phyloP scores from a whole-genome alignment of 1,140 invertebrate species.

The Ceratina japonica region DNA sequence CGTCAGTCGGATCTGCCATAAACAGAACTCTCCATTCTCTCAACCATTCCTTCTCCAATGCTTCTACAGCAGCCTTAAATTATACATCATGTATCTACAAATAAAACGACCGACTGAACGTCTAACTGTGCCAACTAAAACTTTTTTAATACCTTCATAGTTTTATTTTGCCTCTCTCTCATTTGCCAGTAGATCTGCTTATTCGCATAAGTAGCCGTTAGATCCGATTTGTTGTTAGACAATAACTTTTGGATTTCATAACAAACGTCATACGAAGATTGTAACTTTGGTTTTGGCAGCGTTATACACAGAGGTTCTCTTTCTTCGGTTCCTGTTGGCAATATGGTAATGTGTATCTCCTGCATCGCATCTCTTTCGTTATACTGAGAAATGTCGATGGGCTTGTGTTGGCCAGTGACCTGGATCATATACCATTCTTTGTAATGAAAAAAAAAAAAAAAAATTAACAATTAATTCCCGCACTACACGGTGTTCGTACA shows the following conservation, averaged over 20 bases:
- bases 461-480: slow-evolving; percentile 23
- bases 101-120: neutral
- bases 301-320: slow-evolving; percentile 77
- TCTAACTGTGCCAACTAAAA: too few relatives aligned
- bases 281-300: slow-evolving; percentile 73
- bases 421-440: slow-evolving; percentile 83
- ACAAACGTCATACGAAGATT: slow-evolving; percentile 71
- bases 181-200: slow-evolving; percentile 81
- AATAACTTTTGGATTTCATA: slow-evolving; percentile 70
- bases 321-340: slow-evolving; percentile 78
- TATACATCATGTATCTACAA: neutral
- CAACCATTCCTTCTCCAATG: slow-evolving; percentile 83
- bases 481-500: slow-evolving; percentile 19
- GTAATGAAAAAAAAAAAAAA: slow-evolving; percentile 53
- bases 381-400: slow-evolving; percentile 73
- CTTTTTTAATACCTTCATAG: slow-evolving; percentile 79
- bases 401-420: slow-evolving; percentile 80
- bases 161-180: slow-evolving; percentile 79
- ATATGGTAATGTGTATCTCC: slow-evolving; percentile 79
- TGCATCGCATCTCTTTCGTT: slow-evolving; percentile 72
- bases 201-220: slow-evolving; percentile 69
- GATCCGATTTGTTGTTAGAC: slow-evolving; percentile 65
- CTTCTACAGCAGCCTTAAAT: slow-evolving; percentile 80
- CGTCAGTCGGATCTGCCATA: slow-evolving; percentile 79
- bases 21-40: slow-evolving; percentile 83